phyloP scores from a whole-genome alignment of 1,140 invertebrate species.

The Papilio aristodemus region DNA sequence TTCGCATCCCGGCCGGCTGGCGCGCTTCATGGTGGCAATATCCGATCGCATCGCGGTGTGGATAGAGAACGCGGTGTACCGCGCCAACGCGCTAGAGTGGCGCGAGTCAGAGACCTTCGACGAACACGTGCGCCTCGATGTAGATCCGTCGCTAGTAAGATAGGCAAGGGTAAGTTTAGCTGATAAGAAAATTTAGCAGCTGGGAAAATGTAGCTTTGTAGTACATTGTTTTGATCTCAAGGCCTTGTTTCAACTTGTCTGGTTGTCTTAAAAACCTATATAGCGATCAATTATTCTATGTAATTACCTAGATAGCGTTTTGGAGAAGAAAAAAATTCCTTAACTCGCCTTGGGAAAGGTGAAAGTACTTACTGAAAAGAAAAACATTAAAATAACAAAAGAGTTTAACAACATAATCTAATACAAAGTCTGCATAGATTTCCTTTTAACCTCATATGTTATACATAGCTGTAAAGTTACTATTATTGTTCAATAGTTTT shows the following conservation, averaged over 20 bases:
- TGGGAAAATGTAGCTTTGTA: too few species aligned
- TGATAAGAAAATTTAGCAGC: not conserved
- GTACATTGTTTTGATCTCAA: too few species aligned
- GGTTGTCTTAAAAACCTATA: too few species aligned
- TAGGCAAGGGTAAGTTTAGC: slow-evolving; percentile 11
- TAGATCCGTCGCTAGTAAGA: slow-evolving; percentile 55
- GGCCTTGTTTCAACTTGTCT: too few species aligned
- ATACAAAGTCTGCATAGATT: not conserved
- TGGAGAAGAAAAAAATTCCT: too few species aligned
- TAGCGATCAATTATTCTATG: too few species aligned
- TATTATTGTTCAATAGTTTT: slow-evolving; percentile 9
- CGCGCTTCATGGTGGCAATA: slow-evolving; percentile 76
- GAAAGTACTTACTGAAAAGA: too few species aligned
- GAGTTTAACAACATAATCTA: not conserved
- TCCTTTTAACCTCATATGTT: not conserved
- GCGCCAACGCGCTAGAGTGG: slow-evolving; percentile 63
- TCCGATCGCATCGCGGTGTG: slow-evolving; percentile 76
- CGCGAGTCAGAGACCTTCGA: slow-evolving; percentile 45
- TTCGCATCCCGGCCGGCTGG: slow-evolving; percentile 63
- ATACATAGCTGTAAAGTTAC: not conserved
- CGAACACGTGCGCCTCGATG: slow-evolving; percentile 65
- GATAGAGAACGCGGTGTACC: slow-evolving; percentile 73
- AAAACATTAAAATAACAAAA: not conserved
- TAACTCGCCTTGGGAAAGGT: too few species aligned
- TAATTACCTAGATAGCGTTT: slow-evolving; percentile 3